Conservation (phyloP, 2,797 vertebrate genomes). For the Syndactyla subalaris region DNA sequence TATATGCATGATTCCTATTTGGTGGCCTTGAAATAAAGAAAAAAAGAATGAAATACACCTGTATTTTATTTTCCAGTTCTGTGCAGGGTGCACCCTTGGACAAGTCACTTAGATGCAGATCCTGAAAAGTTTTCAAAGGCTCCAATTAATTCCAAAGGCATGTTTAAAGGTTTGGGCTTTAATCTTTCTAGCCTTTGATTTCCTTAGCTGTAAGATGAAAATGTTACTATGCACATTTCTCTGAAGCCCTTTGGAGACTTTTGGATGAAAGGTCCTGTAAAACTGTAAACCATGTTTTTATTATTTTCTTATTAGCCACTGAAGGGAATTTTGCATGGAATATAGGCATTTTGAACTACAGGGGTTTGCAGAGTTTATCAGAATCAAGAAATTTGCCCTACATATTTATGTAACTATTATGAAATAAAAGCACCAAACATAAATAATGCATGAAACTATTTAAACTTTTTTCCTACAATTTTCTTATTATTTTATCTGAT, state of each 20-base stretch:
- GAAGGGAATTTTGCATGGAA: constrained; percentile 26
- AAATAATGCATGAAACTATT: constrained; percentile 5
- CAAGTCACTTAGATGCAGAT: background rate
- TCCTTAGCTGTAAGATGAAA: constrained; percentile 9
- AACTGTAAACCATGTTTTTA: background rate
- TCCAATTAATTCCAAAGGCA: constrained; percentile 10
- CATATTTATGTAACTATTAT: constrained; percentile 2
- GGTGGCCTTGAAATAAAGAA: background rate
- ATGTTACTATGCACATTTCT: background rate
- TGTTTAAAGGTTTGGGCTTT: constrained; percentile 30
- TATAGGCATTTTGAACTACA: background rate
- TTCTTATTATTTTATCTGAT: background rate
- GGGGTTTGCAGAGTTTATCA: background rate
- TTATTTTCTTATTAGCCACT: constrained; percentile 5
- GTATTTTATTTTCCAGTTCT: background rate
- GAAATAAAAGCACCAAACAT: background rate
- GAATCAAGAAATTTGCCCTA: background rate
- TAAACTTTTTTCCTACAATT: background rate
- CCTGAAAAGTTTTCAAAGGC: constrained; percentile 14
- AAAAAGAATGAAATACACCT: background rate
- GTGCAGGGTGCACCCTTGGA: background rate
- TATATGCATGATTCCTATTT: background rate
- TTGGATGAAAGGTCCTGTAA: constrained; percentile 24
- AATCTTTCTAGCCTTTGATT: constrained; percentile 38
- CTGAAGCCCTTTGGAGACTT: background rate